phyloP scores from a whole-genome alignment of 2,797 vertebrate species.

The Acestrorhynchus altus region DNA sequence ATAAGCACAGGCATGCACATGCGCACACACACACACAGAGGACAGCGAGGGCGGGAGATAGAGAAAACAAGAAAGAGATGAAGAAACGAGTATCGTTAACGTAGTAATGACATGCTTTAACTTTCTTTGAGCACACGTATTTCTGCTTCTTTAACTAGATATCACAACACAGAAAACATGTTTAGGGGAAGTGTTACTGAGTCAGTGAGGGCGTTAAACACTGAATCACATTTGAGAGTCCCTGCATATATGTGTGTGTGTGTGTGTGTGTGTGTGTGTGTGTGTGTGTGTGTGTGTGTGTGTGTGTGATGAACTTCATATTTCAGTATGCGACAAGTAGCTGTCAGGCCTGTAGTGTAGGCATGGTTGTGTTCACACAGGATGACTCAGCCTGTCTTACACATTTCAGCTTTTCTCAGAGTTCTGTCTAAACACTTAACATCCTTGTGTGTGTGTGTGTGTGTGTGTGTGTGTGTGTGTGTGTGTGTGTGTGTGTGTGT shows the following conservation, averaged over 20 bases:
- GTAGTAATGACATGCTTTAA: too few species aligned
- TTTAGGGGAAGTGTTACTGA: neutral
- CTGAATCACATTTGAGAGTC: neutral
- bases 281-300: neutral
- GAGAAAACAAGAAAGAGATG: too few species aligned
- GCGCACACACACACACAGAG: too few species aligned
- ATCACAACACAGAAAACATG: too few species aligned
- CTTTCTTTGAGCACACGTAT: too few species aligned
- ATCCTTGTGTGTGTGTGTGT: neutral
- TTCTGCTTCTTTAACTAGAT: too few species aligned
- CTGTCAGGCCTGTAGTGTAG: neutral
- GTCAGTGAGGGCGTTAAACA: neutral
- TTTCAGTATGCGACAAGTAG: neutral
- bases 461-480: neutral
- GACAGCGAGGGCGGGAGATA: too few species aligned
- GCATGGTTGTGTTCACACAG: neutral
- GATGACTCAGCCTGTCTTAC: slow-evolving; percentile 7
- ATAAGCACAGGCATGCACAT: too few species aligned
- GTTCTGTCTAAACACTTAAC: neutral
- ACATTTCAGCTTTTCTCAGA: slow-evolving; percentile 6
- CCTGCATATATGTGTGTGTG: neutral
- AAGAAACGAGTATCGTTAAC: too few species aligned
- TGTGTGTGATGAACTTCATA: neutral
- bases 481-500: neutral
- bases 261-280: neutral